A percentile compares a stretch with the other conserved stretches of the same genome.
phyloP scores from a whole-genome alignment of 2,888 invertebrate genomes.

The Elgonia sp. region DNA sequence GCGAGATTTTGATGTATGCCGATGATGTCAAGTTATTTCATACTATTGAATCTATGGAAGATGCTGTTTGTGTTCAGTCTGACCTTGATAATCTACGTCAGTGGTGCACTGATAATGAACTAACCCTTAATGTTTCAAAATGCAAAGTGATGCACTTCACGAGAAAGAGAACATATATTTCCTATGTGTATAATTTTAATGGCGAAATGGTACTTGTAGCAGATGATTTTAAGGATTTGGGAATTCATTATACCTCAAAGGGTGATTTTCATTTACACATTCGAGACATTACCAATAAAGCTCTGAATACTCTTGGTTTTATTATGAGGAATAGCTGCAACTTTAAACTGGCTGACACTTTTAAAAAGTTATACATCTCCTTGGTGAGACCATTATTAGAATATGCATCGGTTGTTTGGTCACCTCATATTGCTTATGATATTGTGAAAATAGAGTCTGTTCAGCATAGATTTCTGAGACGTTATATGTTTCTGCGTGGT shows the following conservation, averaged over 20 bases:
- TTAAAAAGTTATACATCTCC: conserved; percentile 4
- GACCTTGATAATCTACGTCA: conserved; percentile 4
- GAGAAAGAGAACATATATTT: too few relatives aligned
- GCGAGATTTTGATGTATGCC: conserved; percentile 12
- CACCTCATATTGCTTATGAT: too few relatives aligned
- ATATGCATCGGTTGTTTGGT: conserved; percentile 32
- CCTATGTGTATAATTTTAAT: neutral
- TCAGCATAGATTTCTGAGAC: too few relatives aligned
- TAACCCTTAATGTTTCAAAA: conserved; percentile 22
- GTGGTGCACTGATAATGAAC: neutral
- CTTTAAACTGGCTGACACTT: neutral
- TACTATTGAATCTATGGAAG: neutral
- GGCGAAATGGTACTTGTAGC: neutral
- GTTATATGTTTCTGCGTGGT: too few relatives aligned
- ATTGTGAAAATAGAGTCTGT: too few relatives aligned
- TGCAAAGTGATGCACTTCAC: too few relatives aligned
- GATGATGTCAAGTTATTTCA: conserved; percentile 36
- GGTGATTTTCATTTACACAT: too few relatives aligned
- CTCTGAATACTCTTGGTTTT: too few relatives aligned
- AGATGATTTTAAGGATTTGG: neutral
- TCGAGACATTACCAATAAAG: too few relatives aligned
- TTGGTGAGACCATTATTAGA: conserved; percentile 20
- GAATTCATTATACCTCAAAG: neutral
- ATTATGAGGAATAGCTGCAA: too few relatives aligned
- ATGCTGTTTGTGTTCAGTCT: neutral